Percentiles rank a stretch among this genome's conserved stretches.
These are phyloP conservation scores for Pluvialis apricaria DNA, from an alignment of 2,113 vertebrate species.

Conservation along the genomic window DNA sequence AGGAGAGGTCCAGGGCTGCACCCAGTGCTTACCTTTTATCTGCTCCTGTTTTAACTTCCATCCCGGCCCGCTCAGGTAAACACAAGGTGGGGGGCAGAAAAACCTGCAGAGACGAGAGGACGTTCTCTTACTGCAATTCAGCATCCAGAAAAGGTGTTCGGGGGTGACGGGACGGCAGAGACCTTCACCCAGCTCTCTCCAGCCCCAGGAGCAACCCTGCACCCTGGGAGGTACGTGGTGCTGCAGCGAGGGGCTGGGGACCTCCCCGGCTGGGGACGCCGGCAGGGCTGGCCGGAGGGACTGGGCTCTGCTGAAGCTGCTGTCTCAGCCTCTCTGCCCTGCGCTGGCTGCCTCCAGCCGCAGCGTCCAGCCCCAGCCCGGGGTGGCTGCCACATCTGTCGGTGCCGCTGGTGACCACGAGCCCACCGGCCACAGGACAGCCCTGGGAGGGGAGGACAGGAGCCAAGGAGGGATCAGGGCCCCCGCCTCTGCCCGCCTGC, in stretches of 20 bases:
- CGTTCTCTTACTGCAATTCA: not conserved
- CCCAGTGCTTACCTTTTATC: slow-evolving; percentile 76
- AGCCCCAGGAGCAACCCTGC: rapidly evolving
- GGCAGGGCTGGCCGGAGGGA: not conserved
- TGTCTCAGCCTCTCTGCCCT: too few relatives aligned
- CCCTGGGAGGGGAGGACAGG: not conserved
- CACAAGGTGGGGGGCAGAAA: slow-evolving; percentile 95
- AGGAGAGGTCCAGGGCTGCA: not conserved
- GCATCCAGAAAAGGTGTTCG: not conserved
- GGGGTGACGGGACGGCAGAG: rapidly evolving
- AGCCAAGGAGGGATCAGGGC: not conserved
- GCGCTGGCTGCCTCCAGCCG: not conserved
- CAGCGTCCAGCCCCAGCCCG: not conserved
- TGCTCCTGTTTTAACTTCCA: slow-evolving; percentile 87
- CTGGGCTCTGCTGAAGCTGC: not conserved
- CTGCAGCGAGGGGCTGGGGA: not conserved
- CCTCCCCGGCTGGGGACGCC: rapidly evolving
- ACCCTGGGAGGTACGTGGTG: rapidly evolving
- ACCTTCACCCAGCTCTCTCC: not conserved
- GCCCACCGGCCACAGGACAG: not conserved
- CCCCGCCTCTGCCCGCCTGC: not conserved
- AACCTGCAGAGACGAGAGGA: slow-evolving; percentile 74
- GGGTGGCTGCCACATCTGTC: not conserved
- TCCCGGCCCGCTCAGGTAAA: slow-evolving; percentile 85
- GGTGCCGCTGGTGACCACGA: not conserved